phyloP scores from a whole-genome alignment of 2,113 vertebrate species.

The Cygnus buccinator region DNA sequence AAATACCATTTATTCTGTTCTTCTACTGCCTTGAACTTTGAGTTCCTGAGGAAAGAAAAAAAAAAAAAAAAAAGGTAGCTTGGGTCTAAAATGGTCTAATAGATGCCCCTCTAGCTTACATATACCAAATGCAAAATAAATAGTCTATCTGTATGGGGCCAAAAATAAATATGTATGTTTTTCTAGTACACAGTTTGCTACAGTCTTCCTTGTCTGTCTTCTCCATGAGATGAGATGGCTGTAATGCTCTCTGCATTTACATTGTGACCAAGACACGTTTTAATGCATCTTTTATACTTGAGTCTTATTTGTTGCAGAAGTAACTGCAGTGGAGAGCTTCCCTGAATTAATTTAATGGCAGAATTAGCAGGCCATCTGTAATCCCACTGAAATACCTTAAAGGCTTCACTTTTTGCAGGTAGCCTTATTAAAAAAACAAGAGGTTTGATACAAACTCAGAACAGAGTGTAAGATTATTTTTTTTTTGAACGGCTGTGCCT shows the following conservation, averaged over 20 bases:
- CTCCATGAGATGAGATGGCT: not conserved
- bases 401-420: conserved; percentile 5
- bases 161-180: not conserved
- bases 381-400: conserved; percentile 45
- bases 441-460: conserved; percentile 3
- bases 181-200: not conserved
- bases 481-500: not conserved
- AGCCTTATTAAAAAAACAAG: conserved; percentile 25
- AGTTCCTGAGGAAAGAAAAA: not conserved
- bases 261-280: conserved; percentile 33
- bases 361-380: conserved; percentile 58
- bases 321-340: conserved; percentile 64
- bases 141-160: not conserved
- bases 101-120: not conserved
- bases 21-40: not conserved
- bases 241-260: conserved; percentile 6
- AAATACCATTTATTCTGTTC: not conserved
- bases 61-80: not conserved
- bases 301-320: conserved; percentile 63
- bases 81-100: not conserved
- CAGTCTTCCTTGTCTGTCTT: not conserved
- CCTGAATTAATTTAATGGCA: conserved; percentile 69
- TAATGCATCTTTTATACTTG: conserved; percentile 58
- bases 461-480: not conserved
- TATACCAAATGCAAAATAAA: not conserved